Base-by-base conservation (phyloP, 2,113 vertebrate genomes). In the Aleadryas rufinucha region DNA sequence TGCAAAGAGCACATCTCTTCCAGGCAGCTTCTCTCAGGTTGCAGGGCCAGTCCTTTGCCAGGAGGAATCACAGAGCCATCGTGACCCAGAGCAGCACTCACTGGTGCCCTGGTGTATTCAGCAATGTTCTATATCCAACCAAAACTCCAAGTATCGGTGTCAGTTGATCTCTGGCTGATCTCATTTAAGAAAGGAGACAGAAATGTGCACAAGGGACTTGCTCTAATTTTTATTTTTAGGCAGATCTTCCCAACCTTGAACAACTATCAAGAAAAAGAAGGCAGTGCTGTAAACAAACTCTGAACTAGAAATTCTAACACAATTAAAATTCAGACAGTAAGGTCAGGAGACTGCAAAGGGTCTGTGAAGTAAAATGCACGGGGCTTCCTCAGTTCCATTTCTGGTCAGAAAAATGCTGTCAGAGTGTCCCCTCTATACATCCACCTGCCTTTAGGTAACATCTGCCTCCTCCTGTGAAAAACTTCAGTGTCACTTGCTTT, bases 191-290 rank as follows among this genome's bases (percentile, higher is more conserved):
- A 94, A 72, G 87, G 66, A 96, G 75, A 86, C 79, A 92, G 84
- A 96, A 94, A 83, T 42, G 68, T 35, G 59, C 92, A 56, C 33
- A 27, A 63, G 92, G 87, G 96, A 94, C 63, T 10, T 19, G 83
- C 41, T 90, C 95, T 91, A 20, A 80, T 96, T 96, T 83, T 96
- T 96, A 94, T 96, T 96, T 97, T 97, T 91, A 97, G 93, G 78
- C 9, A 70, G 78, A 84, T 90, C 82, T 77, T 87, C 54, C 70
- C 71, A 88, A 96, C 91, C 87, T 96, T 92, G 95, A 96, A 88
- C 63, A 84, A 39, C 63, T 61, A 80, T 85, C 45, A 90, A 42
- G 71, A 65, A 85, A 85, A 96, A 90, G 86, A 52, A 94, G 59
- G 11, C 37, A 35, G 47, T 39, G 42, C 57, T 69, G 64, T 94